Conservation (phyloP, 2,797 vertebrate genomes). For the Phylloscopus collybita region DNA sequence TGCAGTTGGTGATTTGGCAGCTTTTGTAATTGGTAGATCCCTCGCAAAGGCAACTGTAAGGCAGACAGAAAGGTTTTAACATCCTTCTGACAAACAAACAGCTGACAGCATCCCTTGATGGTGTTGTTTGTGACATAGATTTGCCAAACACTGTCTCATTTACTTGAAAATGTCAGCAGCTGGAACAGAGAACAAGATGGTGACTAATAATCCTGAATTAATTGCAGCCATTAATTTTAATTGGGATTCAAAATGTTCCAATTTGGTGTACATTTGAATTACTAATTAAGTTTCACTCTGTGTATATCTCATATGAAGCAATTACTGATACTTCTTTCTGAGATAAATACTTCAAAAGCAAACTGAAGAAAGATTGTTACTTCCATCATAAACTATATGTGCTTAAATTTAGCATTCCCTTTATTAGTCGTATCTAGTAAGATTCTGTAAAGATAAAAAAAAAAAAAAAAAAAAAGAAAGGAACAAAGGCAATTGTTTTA, state of each 20-base stretch:
- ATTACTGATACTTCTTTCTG: constrained; percentile 4
- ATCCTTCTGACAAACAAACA: constrained; percentile 32
- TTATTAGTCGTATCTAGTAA: background rate
- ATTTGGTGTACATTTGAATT: constrained; percentile 65
- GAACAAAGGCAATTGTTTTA: background rate
- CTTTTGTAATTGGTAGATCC: background rate
- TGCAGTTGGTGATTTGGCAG: background rate
- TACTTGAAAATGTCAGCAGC: constrained; percentile 65
- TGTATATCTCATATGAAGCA: constrained; percentile 23
- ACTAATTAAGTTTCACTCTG: constrained; percentile 57
- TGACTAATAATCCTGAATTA: constrained; percentile 67
- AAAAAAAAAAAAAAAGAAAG: background rate
- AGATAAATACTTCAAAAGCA: constrained; percentile 11
- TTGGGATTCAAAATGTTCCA: constrained; percentile 58
- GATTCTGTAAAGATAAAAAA: background rate
- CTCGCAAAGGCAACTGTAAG: background rate
- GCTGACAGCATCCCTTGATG: constrained; percentile 7
- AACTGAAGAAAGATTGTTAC: background rate
- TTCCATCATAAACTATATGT: background rate
- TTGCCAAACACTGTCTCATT: constrained; percentile 14
- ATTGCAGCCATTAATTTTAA: constrained; percentile 69
- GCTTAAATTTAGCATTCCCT: background rate
- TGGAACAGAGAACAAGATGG: constrained; percentile 41
- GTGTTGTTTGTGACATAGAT: constrained; percentile 11
- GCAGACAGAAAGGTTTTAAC: constrained; percentile 35